These are phyloP conservation scores for Leptopilina clavipes DNA, from an alignment of 1,140 invertebrate genomes.

Conservation along the genomic window DNA sequence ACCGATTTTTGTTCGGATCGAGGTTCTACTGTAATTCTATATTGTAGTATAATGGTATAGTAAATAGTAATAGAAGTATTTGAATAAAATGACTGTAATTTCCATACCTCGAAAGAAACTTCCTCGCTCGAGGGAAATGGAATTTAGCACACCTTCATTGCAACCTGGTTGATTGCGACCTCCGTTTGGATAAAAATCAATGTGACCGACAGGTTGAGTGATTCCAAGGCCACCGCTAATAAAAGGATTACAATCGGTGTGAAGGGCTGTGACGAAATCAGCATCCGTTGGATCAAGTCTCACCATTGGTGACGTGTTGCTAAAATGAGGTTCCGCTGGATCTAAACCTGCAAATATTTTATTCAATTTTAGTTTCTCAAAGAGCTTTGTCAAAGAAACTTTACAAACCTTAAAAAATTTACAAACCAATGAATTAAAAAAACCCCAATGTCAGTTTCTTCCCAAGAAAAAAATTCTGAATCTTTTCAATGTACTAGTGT, in stretches of 20 bases:
- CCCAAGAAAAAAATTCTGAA: neutral
- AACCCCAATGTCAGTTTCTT: no score
- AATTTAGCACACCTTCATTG: conserved; percentile 81
- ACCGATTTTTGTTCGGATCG: no score
- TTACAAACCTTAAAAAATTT: no score
- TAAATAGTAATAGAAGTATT: no score
- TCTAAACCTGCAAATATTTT: conserved; percentile 82
- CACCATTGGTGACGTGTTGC: conserved; percentile 86
- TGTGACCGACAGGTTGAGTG: conserved; percentile 86
- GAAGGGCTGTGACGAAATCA: conserved; percentile 89
- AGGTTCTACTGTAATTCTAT: no score
- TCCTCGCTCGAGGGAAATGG: conserved; percentile 80
- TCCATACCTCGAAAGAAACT: conserved; percentile 78
- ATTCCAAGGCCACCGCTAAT: conserved; percentile 89
- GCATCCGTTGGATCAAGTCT: conserved; percentile 90
- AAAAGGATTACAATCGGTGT: conserved; percentile 89
- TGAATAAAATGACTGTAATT: no score
- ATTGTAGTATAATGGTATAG: no score
- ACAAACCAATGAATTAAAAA: no score
- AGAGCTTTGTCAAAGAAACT: no score
- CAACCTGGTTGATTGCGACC: conserved; percentile 91
- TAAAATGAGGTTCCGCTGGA: conserved; percentile 94
- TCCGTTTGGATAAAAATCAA: conserved; percentile 94
- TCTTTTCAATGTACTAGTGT: no score
- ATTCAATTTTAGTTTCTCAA: neutral